Evolutionary conservation across 2,113 vertebrate species (phyloP).

Genomic region (Pavo muticus): DNA sequence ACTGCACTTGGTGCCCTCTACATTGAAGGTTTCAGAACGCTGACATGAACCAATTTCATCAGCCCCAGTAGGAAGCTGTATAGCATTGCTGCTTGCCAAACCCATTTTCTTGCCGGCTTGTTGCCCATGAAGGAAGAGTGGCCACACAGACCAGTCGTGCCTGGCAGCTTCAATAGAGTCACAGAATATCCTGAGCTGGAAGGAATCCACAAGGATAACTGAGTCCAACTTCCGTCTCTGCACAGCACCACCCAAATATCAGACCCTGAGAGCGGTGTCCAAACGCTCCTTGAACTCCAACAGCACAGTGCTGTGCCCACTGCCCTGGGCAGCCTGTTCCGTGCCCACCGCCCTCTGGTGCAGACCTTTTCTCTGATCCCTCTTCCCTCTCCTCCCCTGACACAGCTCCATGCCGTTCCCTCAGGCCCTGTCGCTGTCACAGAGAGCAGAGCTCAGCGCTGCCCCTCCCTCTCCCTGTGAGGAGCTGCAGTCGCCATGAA

Average conservation of each 20-base stretch:
- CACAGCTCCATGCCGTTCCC: neutral
- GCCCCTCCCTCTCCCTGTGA: too few species aligned
- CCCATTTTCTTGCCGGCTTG: neutral
- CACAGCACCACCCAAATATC: neutral
- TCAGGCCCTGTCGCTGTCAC: too few species aligned
- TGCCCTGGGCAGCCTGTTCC: neutral
- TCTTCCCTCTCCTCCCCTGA: neutral
- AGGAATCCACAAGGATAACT: neutral
- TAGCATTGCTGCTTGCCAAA: neutral
- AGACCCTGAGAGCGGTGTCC: neutral
- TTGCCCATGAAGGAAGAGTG: neutral
- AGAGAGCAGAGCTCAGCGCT: too few species aligned
- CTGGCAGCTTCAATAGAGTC: neutral
- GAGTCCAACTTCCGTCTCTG: neutral
- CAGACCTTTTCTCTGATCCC: neutral
- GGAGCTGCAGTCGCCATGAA: too few species aligned
- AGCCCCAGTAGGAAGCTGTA: neutral
- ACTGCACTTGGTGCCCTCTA: neutral
- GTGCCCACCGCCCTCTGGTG: neutral
- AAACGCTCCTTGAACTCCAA: neutral
- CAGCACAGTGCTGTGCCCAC: neutral
- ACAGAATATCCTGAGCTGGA: neutral
- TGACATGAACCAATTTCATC: neutral
- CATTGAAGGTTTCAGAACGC: neutral
- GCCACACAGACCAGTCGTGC: neutral